Evolutionary conservation across 2,888 invertebrate species (phyloP), one percentile per base, ranked within the genome.

Genomic region (Aphelenchoides bicaudatus): DNA sequence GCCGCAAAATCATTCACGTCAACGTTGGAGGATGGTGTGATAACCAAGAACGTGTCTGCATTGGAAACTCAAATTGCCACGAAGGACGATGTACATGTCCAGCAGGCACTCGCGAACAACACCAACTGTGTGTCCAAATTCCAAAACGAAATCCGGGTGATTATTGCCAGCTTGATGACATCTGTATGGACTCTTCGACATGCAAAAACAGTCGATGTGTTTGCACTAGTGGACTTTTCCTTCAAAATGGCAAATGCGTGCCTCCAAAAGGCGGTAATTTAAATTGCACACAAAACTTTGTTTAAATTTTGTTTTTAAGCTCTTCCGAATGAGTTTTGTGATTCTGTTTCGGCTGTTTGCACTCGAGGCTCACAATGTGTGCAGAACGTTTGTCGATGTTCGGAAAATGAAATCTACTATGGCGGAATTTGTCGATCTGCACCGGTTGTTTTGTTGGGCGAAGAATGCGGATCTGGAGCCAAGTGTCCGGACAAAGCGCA

Each of bases 131-230:
- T 57, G 43, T 5, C 2, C 5, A 3, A n/a, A 50, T 23, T 25
- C 23, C 19, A 31, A 5, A 55, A 3, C 49, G 29, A 30, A 25
- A 25, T 23, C 38, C 53, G 10, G 64, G 59, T 2, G 51, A 59
- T 13, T 31, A 39, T 0, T 58, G 66, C 37, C 56, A 23, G 38
- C 39, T 50, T 25, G 67, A 27, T 39, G 65, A 57, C 21, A 47
- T 48, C 8, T 77, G 76, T 57, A 62, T 65, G 3, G 70, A 72
- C 10, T 68, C 65, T 6, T 62, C 73, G 1, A 43, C 53, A 2
- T 77, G 76, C 59, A 46, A 51, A 10, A 55, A 58, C n/a, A 71
- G 71, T 28, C 39, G 56, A 16, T 76, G 76, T 43, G 47, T 61
- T 10, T 77, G 76, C 39, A 65, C 67, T 1, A 39, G 55, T 13